Percentiles rank a stretch among this genome's conserved stretches.
Conservation (phyloP, 2,888 invertebrate genomes). For the Leptinotarsa rubiginosa region DNA sequence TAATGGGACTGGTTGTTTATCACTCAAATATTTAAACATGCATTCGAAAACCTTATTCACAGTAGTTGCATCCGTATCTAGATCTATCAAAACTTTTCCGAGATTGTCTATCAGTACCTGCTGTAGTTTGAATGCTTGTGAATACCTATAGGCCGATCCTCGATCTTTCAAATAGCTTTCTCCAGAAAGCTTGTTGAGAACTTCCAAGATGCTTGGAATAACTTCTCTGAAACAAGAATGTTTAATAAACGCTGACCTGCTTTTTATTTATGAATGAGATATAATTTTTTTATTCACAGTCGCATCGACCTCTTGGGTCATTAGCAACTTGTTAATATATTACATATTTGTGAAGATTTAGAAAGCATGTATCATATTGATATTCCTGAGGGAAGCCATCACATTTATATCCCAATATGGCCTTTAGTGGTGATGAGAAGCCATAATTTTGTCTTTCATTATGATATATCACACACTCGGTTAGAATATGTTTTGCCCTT, state of each 20-base stretch:
- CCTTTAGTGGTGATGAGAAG: too few relatives aligned
- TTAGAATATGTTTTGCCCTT: too few relatives aligned
- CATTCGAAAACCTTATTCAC: slow-evolving; percentile 66
- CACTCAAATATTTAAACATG: slow-evolving; percentile 70
- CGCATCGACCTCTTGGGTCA: too few relatives aligned
- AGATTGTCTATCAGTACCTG: slow-evolving; percentile 67
- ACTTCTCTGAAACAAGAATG: slow-evolving; percentile 71
- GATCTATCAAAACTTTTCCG: slow-evolving; percentile 65
- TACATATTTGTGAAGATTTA: too few relatives aligned
- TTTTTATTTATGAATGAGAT: background rate
- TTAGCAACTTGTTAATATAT: too few relatives aligned
- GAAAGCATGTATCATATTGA: too few relatives aligned
- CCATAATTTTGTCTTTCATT: too few relatives aligned
- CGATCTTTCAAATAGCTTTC: slow-evolving; percentile 73
- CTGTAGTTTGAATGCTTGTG: slow-evolving; percentile 72
- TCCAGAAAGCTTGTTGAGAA: slow-evolving; percentile 68
- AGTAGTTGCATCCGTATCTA: slow-evolving; percentile 66
- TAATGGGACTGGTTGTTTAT: slow-evolving; percentile 72
- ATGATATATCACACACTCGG: too few relatives aligned
- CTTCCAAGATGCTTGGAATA: slow-evolving; percentile 72
- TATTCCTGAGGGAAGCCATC: too few relatives aligned
- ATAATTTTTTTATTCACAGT: too few relatives aligned
- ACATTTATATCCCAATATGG: too few relatives aligned
- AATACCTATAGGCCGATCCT: slow-evolving; percentile 71
- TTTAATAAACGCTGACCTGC: slow-evolving; percentile 3